Conservation (phyloP, 2,113 vertebrate species). For the Saimiri boliviensis region DNA sequence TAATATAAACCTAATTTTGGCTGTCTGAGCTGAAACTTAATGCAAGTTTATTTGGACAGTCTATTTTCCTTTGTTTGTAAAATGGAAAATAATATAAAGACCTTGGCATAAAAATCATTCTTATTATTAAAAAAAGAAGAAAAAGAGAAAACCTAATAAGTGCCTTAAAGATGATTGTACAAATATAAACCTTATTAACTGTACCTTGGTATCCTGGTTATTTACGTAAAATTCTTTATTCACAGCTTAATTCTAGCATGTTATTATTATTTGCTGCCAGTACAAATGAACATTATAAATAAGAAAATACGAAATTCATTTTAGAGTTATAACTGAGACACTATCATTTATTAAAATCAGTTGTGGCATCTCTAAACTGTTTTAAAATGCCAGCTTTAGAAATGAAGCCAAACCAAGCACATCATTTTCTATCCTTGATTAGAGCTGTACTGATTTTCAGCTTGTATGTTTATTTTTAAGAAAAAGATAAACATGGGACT, state of each 20-base stretch:
- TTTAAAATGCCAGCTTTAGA: slow-evolving; percentile 34
- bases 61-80: slow-evolving; percentile 6
- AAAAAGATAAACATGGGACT: slow-evolving; percentile 39
- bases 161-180: not conserved
- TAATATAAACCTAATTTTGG: slow-evolving; percentile 23
- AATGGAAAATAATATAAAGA: slow-evolving; percentile 50
- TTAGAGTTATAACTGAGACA: slow-evolving; percentile 40
- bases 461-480: not conserved
- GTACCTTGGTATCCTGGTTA: not conserved
- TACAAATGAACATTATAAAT: not conserved
- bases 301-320: slow-evolving; percentile 50
- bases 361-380: not conserved
- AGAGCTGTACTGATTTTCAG: not conserved
- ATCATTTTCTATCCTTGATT: slow-evolving; percentile 2
- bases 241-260: slow-evolving; percentile 19
- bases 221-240: slow-evolving; percentile 47
- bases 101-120: slow-evolving; percentile 13
- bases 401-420: slow-evolving; percentile 59
- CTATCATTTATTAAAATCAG: slow-evolving; percentile 46
- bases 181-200: slow-evolving; percentile 48
- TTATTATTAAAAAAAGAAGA: slow-evolving; percentile 32
- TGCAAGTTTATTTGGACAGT: slow-evolving; percentile 32
- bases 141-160: slow-evolving; percentile 47
- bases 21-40: slow-evolving; percentile 37
- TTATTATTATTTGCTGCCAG: slow-evolving; percentile 25